These are phyloP conservation scores for Rotaria socialis DNA, from an alignment of 2,888 invertebrate species.

Conservation along the genomic window DNA sequence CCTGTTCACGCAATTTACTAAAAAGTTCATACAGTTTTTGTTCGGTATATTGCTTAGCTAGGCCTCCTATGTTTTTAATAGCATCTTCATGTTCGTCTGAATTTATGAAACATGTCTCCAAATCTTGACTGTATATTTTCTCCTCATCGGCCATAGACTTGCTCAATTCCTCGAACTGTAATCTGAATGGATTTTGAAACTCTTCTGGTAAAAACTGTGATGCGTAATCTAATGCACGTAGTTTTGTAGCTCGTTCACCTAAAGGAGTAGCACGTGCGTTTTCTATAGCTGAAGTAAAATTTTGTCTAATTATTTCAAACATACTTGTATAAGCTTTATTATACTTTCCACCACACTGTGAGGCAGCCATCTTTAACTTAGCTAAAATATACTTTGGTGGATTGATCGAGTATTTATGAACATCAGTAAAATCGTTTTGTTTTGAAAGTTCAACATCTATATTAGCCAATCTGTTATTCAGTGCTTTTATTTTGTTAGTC, in stretches of 20 bases:
- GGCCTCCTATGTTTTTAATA: no score
- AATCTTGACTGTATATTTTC: no score
- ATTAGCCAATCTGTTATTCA: neutral
- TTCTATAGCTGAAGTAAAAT: neutral
- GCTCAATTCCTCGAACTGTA: neutral
- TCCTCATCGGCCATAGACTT: no score
- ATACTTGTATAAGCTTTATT: neutral
- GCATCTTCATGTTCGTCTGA: no score
- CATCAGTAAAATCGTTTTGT: neutral
- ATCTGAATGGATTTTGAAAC: neutral
- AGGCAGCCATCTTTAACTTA: neutral
- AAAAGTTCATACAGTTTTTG: no score
- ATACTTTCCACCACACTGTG: neutral
- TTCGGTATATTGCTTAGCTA: no score
- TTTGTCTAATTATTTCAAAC: neutral
- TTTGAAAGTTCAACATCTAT: neutral
- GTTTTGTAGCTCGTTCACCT: neutral
- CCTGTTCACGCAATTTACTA: no score
- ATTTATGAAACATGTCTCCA: no score
- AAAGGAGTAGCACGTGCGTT: neutral
- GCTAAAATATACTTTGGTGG: neutral
- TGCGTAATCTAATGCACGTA: neutral
- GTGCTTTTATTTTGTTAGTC: neutral
- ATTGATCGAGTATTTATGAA: neutral
- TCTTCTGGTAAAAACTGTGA: neutral